Evolutionary conservation across 2,113 vertebrate genomes (phyloP), one percentile per base, ranked within the genome.

Genomic region (Aspidoscelis tigris): DNA sequence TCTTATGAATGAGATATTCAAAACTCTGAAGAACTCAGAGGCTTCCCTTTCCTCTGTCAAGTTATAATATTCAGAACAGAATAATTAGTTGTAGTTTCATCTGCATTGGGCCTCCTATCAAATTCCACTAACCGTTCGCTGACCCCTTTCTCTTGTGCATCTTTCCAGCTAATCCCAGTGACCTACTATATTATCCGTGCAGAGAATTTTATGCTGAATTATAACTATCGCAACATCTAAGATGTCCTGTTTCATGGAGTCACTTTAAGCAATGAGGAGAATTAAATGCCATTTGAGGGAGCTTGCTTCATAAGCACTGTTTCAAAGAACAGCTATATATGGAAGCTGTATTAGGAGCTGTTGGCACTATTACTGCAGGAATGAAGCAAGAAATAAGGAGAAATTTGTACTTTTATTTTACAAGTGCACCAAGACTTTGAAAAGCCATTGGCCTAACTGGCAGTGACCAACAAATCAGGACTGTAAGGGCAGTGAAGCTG

Each of bases 1-100:
- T 95, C 89, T 92, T 89, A 91, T 91, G 91, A 93, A 95, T 92
- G 93, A 95, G 94, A 93, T 90, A 95, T 96, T 93, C 95, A 95
- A 93, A 94, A 93, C 89, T 94, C 92, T 75, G 84, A 87, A 4
- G 91, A 89, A 90, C 92, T 93, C 94, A 9, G 11, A 21, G 61
- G 41, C 24, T 20, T 7, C 93, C 95, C 92, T 85, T 43, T 18
- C 50, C 39, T 39, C 69, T 58, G 88, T 90, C 89, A 89, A 72
- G 85, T 83, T 88, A 90, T 88, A 95, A 94, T 93, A 93, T 95
- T 82, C 89, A 65, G 65, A 81, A 92, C 87, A 90, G 81, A 93
- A 86, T 92, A 95, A 95, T 79, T 94, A 92, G 82, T 91, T 91
- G 77, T 87, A 91, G 92, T 93, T 95, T 94, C 93, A 92, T 87